Conservation (phyloP, 2,888 invertebrate genomes). For the Nemurella pictetii region DNA sequence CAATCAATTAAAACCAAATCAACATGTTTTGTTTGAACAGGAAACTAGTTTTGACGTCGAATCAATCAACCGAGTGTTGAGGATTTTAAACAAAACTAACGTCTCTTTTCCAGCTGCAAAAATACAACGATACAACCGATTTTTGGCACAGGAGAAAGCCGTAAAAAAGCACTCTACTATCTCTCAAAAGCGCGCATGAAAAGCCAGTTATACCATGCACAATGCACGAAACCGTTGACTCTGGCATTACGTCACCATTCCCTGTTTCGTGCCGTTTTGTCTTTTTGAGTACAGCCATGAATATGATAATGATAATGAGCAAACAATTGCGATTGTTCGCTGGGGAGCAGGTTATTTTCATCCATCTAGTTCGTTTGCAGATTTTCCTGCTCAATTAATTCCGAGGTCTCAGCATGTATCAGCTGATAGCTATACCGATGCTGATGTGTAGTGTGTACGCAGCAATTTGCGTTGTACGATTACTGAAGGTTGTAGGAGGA, state of each 20-base stretch:
- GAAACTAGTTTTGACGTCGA: neutral
- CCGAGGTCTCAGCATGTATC: neutral
- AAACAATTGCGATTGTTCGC: neutral
- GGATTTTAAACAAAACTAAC: neutral
- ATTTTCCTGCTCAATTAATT: neutral
- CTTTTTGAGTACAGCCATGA: neutral
- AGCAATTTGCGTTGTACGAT: neutral
- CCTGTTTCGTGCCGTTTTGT: neutral
- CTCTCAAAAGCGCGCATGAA: neutral
- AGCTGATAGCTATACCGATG: neutral
- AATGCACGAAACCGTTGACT: neutral
- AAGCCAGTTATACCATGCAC: neutral
- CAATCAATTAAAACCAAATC: neutral
- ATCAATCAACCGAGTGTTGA: neutral
- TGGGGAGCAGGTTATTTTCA: neutral
- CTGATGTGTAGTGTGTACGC: neutral
- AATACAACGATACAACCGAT: neutral
- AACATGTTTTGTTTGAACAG: neutral
- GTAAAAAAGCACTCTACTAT: neutral
- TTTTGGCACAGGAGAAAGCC: neutral
- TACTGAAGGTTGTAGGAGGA: neutral
- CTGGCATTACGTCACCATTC: neutral
- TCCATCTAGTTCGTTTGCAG: neutral
- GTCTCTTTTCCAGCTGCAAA: neutral
- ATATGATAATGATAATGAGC: neutral